These are phyloP conservation scores for Vanessa cardui DNA, from an alignment of 2,888 invertebrate genomes.

Conservation along the genomic window DNA sequence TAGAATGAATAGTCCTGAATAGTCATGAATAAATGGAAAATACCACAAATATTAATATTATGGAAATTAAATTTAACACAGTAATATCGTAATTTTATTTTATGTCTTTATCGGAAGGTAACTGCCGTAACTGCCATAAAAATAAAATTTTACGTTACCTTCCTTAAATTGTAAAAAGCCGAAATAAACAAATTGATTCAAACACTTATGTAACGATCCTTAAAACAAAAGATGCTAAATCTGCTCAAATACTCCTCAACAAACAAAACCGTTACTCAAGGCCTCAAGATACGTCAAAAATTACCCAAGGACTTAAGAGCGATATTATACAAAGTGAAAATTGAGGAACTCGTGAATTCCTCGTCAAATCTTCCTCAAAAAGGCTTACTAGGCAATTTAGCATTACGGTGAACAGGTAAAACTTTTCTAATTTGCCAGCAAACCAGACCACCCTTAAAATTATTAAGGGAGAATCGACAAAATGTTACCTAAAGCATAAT, in stretches of 20 bases:
- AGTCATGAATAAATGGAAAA: too few relatives aligned
- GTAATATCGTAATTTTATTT: too few relatives aligned
- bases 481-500: slow-evolving; percentile 24
- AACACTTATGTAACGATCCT: too few relatives aligned
- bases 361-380: slow-evolving; percentile 45
- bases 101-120: too few relatives aligned
- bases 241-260: background rate
- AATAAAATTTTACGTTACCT: too few relatives aligned
- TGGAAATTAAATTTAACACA: too few relatives aligned
- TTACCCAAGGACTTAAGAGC: slow-evolving; percentile 39
- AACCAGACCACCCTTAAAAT: slow-evolving; percentile 48
- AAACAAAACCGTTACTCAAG: slow-evolving; percentile 14
- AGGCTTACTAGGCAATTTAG: slow-evolving; percentile 53
- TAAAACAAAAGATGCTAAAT: too few relatives aligned
- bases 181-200: too few relatives aligned
- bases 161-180: too few relatives aligned
- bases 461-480: slow-evolving; percentile 34
- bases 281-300: slow-evolving; percentile 33
- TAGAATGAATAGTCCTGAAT: too few relatives aligned
- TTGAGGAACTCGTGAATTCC: slow-evolving; percentile 35
- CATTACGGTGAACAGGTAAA: slow-evolving; percentile 54
- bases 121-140: too few relatives aligned
- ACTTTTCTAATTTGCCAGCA: slow-evolving; percentile 66
- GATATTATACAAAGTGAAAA: slow-evolving; percentile 45
- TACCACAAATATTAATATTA: too few relatives aligned